A percentile compares a stretch with the other conserved stretches of the same genome.
phyloP scores from a whole-genome alignment of 2,888 invertebrate genomes.

The Latrodectus hesperus region DNA sequence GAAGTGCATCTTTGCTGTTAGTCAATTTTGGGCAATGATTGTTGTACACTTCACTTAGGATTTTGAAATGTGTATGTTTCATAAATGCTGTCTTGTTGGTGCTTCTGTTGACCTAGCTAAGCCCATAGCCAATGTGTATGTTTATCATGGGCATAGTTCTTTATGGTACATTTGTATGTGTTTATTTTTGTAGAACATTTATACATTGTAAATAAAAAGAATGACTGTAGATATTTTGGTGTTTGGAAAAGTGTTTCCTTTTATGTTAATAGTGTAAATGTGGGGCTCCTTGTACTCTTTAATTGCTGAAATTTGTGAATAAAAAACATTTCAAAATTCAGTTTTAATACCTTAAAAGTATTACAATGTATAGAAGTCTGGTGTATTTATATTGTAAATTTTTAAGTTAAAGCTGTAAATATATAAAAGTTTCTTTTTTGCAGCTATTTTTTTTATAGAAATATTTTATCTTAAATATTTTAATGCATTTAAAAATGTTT shows the following conservation, averaged over 20 bases:
- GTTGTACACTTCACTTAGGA: conserved; percentile 37
- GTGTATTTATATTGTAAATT: conserved; percentile 50
- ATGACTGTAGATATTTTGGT: conserved; percentile 64
- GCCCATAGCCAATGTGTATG: conserved; percentile 40
- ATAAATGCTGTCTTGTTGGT: conserved; percentile 57
- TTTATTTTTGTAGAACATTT: conserved; percentile 68
- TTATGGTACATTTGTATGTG: conserved; percentile 62
- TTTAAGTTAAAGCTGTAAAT: conserved; percentile 59
- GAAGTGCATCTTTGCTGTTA: conserved; percentile 36
- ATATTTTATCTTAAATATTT: neutral
- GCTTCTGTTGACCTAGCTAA: conserved; percentile 60
- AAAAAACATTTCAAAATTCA: conserved; percentile 19
- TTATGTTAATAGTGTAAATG: conserved; percentile 52
- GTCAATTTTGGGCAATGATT: conserved; percentile 48
- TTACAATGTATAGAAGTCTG: conserved; percentile 51
- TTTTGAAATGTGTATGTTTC: conserved; percentile 32
- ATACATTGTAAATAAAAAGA: conserved; percentile 60
- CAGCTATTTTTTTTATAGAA: neutral
- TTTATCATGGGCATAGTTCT: conserved; percentile 54
- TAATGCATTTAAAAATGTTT: neutral
- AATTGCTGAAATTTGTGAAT: conserved; percentile 15
- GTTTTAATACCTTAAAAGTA: conserved; percentile 52
- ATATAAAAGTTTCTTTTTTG: conserved; percentile 11
- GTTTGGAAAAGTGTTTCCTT: conserved; percentile 26
- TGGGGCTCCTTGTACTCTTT: conserved; percentile 15